phyloP scores from a whole-genome alignment of 2,888 invertebrate genomes.

The Drosophila colorata region DNA sequence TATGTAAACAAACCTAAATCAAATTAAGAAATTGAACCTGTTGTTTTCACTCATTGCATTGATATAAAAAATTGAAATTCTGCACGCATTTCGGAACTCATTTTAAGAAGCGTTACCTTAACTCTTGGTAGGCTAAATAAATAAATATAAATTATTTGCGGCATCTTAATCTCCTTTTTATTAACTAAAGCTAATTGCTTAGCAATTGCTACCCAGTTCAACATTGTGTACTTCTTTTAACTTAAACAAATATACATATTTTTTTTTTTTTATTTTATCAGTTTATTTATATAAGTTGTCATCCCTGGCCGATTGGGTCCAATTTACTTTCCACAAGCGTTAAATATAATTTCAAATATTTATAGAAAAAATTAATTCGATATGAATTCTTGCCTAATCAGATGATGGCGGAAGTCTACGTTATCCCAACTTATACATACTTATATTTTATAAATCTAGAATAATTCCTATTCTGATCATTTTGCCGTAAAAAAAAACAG shows the following conservation, averaged over 20 bases:
- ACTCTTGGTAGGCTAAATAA: too few relatives aligned
- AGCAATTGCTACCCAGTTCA: background rate
- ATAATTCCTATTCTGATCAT: background rate
- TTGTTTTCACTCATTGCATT: too few relatives aligned
- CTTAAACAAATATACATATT: slow-evolving; percentile 8
- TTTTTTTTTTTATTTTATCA: too few relatives aligned
- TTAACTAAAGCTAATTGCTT: slow-evolving; percentile 7
- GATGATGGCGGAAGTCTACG: background rate
- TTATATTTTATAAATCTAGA: background rate
- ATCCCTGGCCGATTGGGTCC: too few relatives aligned
- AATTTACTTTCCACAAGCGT: too few relatives aligned
- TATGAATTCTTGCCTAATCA: background rate
- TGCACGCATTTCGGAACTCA: background rate
- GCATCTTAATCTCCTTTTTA: slow-evolving; percentile 6
- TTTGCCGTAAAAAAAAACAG: background rate
- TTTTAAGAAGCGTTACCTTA: background rate
- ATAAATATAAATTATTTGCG: slow-evolving; percentile 6
- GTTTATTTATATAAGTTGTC: too few relatives aligned
- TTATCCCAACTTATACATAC: background rate
- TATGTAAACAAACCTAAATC: too few relatives aligned
- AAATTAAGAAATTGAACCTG: too few relatives aligned
- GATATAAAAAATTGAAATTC: too few relatives aligned
- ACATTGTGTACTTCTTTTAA: background rate
- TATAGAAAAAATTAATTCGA: background rate
- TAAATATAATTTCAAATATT: background rate